Evolutionary conservation across 2,113 vertebrate species (phyloP), one percentile per base, ranked within the genome.

Genomic region (Chaenocephalus aceratus): DNA sequence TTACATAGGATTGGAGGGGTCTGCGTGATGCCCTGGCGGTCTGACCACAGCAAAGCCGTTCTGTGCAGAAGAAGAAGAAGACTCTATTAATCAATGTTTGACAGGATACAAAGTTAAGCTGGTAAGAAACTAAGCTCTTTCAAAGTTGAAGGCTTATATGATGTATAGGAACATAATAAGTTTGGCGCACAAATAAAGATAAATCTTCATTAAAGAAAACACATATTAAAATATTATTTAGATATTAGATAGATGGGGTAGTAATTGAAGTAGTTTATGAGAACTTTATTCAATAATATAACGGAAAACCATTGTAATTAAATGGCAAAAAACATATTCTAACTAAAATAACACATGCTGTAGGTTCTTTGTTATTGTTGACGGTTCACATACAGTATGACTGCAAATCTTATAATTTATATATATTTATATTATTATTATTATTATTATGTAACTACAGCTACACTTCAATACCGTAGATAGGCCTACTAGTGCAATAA

Each of bases 31-130:
- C 89, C 97, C 96, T 0, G 97, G 97, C 0, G 97, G 96, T 66
- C 97, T 94, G 86, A 99, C 97, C 75, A 99, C 95, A 49, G 97
- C 98, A 53, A 98, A 98, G 69, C 97, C 98, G 0, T 99, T 99
- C 98, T 99, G 85, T 65, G 18, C 41, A 80, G 70, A 77, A 75
- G 52, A 79, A 67, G 49, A 65, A 75, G 51, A 81, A 51, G 10
- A 77, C 6, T 8, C 9, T n/a, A 49, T 72, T 78, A 70, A 69
- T 86, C 34, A 59, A 23, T 34, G 44, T 56, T 67, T 23, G 2
- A 44, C 15, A 63, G n/a, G 13, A 65, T 21, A 13, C 72, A 30
- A 16, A 30, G 16, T 23, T 10, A 52, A 52, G 36, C 30, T 41
- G 45, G 57, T 14, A 41, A 53, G 11, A 53, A 52, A 62, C 18